Base-by-base conservation (phyloP, 1,140 invertebrate species). In the Planococcus citri region DNA sequence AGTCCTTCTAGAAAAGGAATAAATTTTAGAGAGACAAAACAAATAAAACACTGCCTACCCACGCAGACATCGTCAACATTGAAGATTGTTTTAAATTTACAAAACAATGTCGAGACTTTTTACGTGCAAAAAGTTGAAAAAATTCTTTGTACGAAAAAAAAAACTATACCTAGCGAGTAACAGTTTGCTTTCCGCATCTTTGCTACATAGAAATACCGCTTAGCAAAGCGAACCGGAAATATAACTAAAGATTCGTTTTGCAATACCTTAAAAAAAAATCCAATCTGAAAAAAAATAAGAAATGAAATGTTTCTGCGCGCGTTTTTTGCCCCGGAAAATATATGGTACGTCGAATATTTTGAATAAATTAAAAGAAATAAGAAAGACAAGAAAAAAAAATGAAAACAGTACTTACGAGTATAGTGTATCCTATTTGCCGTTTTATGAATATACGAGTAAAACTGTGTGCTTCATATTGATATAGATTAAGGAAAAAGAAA, bases 401-500 rank as follows among this genome's bases (percentile, higher is more conserved):
- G 41, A 17, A 51, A 33, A 33, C 29, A 12, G 29, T 51, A n/a
- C 41, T 51, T 51, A 51, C 41, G 12, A 51, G 41, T 17, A 14
- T 37, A 3, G 41, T 20, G 17, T 51, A 51, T 51, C 41, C 12
- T 51, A 51, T 20, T 51, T 20, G 10, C 41, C n/a, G 17, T 51
- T 51, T 51, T 51, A 51, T 51, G 41, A 51, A 51, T 51, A 51
- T 51, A 51, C 17, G 41, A 51, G 17, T 51, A 51, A 51, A 51
- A 17, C 41, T 51, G 12, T n/a, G n/a, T 12, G 41, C 41, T 51
- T n/a, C 41, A 20, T 51, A n/a, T 51, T 51, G 17, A 51, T 51
- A 51, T 51, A 51, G 41, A 51, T 51, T 51, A 51, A 51, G 41
- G 41, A 51, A 20, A 37, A 51, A 51, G 41, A 51, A 51, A 51